phyloP scores from a whole-genome alignment of 2,797 vertebrate species.

The Atherinosoma microstoma region DNA sequence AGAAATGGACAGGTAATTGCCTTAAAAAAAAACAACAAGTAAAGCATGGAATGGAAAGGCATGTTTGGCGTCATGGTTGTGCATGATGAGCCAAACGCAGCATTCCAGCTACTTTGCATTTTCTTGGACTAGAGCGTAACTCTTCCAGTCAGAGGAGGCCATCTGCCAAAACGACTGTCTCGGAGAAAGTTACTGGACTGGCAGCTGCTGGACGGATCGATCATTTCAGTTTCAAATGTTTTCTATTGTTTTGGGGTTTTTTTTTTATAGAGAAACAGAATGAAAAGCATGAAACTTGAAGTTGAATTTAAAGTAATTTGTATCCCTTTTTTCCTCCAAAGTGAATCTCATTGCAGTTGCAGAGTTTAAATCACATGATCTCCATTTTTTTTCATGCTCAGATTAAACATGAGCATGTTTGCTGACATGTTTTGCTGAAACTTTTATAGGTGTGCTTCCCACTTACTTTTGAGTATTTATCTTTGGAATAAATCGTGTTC shows the following conservation, averaged over 20 bases:
- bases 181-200: not conserved
- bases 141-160: not conserved
- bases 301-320: not conserved
- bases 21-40: not conserved
- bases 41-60: not conserved
- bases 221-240: not conserved
- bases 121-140: not conserved
- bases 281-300: not conserved
- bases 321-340: not conserved
- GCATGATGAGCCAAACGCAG: not conserved
- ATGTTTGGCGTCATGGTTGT: not conserved
- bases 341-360: conserved; percentile 1
- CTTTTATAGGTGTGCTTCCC: too few species aligned
- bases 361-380: not conserved
- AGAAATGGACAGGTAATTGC: not conserved
- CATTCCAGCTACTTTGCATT: not conserved
- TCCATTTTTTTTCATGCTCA: not conserved
- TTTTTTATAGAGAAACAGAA: not conserved
- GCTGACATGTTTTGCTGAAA: not conserved
- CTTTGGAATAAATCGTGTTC: not conserved
- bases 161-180: not conserved
- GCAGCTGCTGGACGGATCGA: not conserved
- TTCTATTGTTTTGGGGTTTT: not conserved
- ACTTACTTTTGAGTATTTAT: not conserved
- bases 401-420: not conserved